Percentiles rank a stretch among this genome's conserved stretches.
These are phyloP conservation scores for Piscicola geometra DNA, from an alignment of 2,888 invertebrate species.

Conservation along the genomic window DNA sequence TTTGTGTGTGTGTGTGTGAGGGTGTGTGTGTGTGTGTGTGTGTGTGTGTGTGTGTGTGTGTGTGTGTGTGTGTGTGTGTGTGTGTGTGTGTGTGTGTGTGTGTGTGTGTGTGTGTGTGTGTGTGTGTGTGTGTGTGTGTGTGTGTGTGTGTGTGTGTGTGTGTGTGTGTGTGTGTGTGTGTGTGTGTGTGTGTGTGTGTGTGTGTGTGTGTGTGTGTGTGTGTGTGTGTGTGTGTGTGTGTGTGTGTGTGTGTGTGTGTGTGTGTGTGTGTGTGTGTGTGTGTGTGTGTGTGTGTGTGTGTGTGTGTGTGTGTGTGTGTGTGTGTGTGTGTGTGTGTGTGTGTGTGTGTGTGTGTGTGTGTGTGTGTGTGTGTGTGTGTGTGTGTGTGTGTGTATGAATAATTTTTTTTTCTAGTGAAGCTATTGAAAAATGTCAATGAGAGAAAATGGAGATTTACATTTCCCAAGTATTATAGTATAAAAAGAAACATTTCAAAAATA, in stretches of 20 bases:
- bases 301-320: slow-evolving; percentile 2
- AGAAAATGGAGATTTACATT: too few relatives aligned
- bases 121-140: slow-evolving; percentile 11
- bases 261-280: slow-evolving; percentile 1
- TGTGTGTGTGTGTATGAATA: neutral
- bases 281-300: slow-evolving; percentile 4
- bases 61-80: slow-evolving; percentile 12
- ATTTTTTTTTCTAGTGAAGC: neutral
- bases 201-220: slow-evolving; percentile 7
- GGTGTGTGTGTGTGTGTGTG: too few relatives aligned
- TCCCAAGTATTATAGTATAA: too few relatives aligned
- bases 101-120: slow-evolving; percentile 17
- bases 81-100: slow-evolving; percentile 14
- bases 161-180: slow-evolving; percentile 22
- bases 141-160: slow-evolving; percentile 13
- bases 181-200: slow-evolving; percentile 17
- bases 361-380: slow-evolving; percentile 22
- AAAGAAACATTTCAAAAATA: too few relatives aligned
- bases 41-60: too few relatives aligned
- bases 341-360: slow-evolving; percentile 16
- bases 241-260: slow-evolving; percentile 16
- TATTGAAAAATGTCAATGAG: too few relatives aligned
- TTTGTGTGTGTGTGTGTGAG: too few relatives aligned
- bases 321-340: slow-evolving; percentile 6
- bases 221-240: slow-evolving; percentile 1